Percentiles rank a stretch among this genome's conserved stretches.
phyloP scores from a whole-genome alignment of 2,797 vertebrate genomes.

The Scolopax bukidnonensis region DNA sequence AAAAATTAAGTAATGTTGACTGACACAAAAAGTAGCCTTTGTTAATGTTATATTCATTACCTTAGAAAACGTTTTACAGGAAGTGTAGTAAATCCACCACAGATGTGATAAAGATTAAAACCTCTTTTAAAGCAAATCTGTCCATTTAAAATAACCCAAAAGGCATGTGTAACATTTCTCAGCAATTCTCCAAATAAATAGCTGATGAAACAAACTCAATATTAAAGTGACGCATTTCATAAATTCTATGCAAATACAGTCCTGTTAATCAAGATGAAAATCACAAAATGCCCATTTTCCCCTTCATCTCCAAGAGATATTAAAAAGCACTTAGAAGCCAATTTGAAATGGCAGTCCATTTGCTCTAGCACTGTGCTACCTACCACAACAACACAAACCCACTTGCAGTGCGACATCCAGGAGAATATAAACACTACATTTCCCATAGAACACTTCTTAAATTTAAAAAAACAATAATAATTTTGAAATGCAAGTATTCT shows the following conservation, averaged over 20 bases:
- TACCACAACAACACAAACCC: neutral
- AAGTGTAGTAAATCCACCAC: constrained; percentile 45
- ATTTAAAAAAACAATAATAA: neutral
- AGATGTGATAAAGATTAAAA: constrained; percentile 63
- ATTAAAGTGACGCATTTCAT: neutral
- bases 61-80: constrained; percentile 17
- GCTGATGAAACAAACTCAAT: constrained; percentile 17
- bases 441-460: neutral
- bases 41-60: constrained; percentile 29
- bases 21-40: constrained; percentile 23
- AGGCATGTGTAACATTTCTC: constrained; percentile 28
- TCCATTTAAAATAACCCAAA: constrained; percentile 54
- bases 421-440: neutral
- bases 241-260: neutral
- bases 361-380: neutral
- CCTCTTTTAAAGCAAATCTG: constrained; percentile 40
- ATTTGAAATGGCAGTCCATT: neutral
- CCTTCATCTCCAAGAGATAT: neutral
- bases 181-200: constrained; percentile 17
- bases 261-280: neutral
- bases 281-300: neutral
- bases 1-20: neutral
- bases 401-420: neutral
- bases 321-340: neutral
- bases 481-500: neutral